Conservation (phyloP, 2,888 invertebrate species). For the Alitta virens region DNA sequence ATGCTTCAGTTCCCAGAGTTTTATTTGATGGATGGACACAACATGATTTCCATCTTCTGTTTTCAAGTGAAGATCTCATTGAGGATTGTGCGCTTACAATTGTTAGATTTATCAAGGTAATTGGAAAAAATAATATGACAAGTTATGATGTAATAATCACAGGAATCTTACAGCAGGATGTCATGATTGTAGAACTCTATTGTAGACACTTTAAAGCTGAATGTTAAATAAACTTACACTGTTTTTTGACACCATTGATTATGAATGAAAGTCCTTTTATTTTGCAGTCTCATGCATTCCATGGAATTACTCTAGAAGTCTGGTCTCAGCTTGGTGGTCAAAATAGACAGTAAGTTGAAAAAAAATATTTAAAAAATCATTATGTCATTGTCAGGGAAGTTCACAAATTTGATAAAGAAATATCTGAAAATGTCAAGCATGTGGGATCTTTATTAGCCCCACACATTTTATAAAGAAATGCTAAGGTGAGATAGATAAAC, state of each 20-base stretch:
- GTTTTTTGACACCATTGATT: background rate
- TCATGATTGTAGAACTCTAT: too few relatives aligned
- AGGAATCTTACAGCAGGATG: too few relatives aligned
- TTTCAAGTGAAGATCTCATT: conserved; percentile 69
- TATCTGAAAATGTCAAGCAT: too few relatives aligned
- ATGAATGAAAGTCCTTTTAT: background rate
- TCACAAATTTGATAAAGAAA: too few relatives aligned
- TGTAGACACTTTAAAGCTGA: too few relatives aligned
- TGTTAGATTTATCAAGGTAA: conserved; percentile 63
- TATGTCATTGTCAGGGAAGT: too few relatives aligned
- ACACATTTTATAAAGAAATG: too few relatives aligned
- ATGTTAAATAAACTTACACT: background rate
- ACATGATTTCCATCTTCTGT: conserved; percentile 72
- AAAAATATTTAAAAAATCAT: too few relatives aligned
- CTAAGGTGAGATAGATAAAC: too few relatives aligned
- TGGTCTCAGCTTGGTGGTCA: conserved; percentile 80
- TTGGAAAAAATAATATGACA: background rate
- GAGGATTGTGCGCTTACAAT: conserved; percentile 70
- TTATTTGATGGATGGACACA: conserved; percentile 84
- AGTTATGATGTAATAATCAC: too few relatives aligned
- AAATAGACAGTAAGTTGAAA: conserved; percentile 37
- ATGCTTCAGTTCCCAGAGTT: conserved; percentile 77
- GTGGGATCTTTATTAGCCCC: too few relatives aligned
- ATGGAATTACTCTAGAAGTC: conserved; percentile 87
- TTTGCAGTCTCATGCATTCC: conserved; percentile 76